Evolutionary conservation across 2,797 vertebrate genomes (phyloP), one percentile per base, ranked within the genome.

Genomic region (Hoplostethus mediterraneus): DNA sequence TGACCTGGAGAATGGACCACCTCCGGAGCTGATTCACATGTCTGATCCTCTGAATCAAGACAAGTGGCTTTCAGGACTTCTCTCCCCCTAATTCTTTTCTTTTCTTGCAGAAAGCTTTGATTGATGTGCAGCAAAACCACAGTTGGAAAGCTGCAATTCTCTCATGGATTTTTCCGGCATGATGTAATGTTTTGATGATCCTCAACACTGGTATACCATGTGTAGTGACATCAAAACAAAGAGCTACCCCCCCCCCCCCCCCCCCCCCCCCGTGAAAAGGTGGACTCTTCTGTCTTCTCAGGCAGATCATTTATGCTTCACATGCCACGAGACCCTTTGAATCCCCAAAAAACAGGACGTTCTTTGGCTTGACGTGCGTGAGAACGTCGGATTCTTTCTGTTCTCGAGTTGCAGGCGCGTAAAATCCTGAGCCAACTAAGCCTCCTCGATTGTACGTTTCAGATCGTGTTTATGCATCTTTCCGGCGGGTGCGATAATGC

Each of bases 151-250:
- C 75, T 44, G 38, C 70, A 68, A 79, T 57, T 58, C 71, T 71
- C 81, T 65, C 5, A 16, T 72, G 79, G 83, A 85, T 91, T 87
- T 83, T 84, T 89, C 65, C 62, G n/a, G 61, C 73, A 79, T 90
- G 89, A 93, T 79, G 89, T 90, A 62, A 93, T 90, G 90, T 83
- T 84, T 88, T 73, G 62, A 75, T 71, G 69, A 64, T 75, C 70
- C 60, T 76, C 68, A 71, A 11, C 47, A 67, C n/a, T 62, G 33
- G 59, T 74, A 58, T 60, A 59, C 59, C 60, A 44, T 85, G 67
- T 67, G 79, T 73, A 28, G 56, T 58, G 77, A 80, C 75, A 87
- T 61, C 63, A 79, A 82, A 76, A 83, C 77, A 81, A 90, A 89
- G 77, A 62, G 84, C 72, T 71, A 40, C 44, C 54, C 72, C 72